Evolutionary conservation across 2,888 invertebrate species (phyloP).

Genomic region (Protula sp.): DNA sequence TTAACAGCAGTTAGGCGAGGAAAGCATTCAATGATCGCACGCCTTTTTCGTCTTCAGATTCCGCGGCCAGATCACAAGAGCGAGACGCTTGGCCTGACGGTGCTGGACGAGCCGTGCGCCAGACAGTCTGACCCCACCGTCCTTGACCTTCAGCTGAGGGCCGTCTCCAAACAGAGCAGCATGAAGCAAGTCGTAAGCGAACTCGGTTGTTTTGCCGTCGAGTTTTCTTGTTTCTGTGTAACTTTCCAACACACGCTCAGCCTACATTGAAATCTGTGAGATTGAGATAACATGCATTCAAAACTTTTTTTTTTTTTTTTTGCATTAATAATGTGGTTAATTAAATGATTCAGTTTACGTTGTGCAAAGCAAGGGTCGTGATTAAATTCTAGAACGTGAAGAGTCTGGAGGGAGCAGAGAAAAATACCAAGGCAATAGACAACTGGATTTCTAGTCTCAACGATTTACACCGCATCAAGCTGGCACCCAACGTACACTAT

Average conservation of each 20-base stretch:
- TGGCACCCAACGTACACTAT: constrained; percentile 77
- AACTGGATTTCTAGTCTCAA: constrained; percentile 95
- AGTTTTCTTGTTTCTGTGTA: neutral
- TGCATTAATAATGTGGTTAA: too few relatives aligned
- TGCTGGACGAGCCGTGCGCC: constrained; percentile 91
- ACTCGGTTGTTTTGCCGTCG: neutral
- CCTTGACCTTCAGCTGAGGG: constrained; percentile 80
- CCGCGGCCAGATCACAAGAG: constrained; percentile 67
- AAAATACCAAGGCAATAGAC: constrained; percentile 78
- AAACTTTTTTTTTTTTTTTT: neutral
- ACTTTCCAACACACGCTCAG: too few relatives aligned
- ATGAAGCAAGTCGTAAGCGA: constrained; percentile 58
- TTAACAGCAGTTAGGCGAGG: too few relatives aligned
- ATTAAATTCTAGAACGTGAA: constrained; percentile 61
- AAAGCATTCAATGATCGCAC: too few relatives aligned
- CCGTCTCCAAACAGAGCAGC: constrained; percentile 66
- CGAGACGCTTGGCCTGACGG: constrained; percentile 67
- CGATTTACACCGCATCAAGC: constrained; percentile 84
- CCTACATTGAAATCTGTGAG: too few relatives aligned
- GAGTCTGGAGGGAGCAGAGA: constrained; percentile 74
- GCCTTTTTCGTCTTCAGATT: constrained; percentile 43
- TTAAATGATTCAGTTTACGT: too few relatives aligned
- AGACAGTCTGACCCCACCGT: constrained; percentile 73
- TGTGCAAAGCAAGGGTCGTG: too few relatives aligned
- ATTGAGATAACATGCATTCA: too few relatives aligned